Base-by-base conservation (phyloP, 2,797 vertebrate genomes). In the Tadarida brasiliensis region DNA sequence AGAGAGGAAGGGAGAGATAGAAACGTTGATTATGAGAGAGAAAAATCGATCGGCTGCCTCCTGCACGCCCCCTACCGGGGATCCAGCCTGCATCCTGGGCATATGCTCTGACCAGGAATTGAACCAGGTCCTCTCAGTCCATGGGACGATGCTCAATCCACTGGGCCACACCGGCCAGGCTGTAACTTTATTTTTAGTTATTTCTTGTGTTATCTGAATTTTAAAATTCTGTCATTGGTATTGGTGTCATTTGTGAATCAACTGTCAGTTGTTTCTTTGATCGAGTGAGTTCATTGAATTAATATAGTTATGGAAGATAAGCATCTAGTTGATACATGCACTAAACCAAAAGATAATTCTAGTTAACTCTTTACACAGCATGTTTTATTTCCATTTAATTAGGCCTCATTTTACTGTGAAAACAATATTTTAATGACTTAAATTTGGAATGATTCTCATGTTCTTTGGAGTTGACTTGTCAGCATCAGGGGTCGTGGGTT, bases 321-420 rank as follows among this genome's bases (percentile, higher is more conserved):
- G 3, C 44, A 63, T n/a, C 11, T 0, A 51, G 14, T 78, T 56
- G 33, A 63, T 28, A 24, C 30, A 39, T 71, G 44, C 35, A 35
- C 20, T 28, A 91, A 87, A 85, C 86, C 56, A 80, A 96, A 97
- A 49, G 39, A 87, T 65, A 35, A 16, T 73, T 4, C 24, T 7
- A 86, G 19, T 86, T 68, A 86, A 73, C n/a, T 56, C 30, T 82
- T 49, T 57, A 20, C 3, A n/a, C 19, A 35, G 56, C 4, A 28
- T 24, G 83, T 82, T 78, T 74, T 67, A 73, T 47, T 89, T 67
- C 12, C 14, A 57, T 74, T 74, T 65, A 94, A 56, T 47, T 47
- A 33, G 47, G 39, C 22, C 30, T 76, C 44, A n/a, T 2, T 77
- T 71, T 49, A 77, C 30, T 19, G 12, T 68, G 7, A 16, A 83